Evolutionary conservation across 2,888 invertebrate genomes (phyloP), one percentile per base, ranked within the genome.

Genomic region (Hanleya hanleyi): DNA sequence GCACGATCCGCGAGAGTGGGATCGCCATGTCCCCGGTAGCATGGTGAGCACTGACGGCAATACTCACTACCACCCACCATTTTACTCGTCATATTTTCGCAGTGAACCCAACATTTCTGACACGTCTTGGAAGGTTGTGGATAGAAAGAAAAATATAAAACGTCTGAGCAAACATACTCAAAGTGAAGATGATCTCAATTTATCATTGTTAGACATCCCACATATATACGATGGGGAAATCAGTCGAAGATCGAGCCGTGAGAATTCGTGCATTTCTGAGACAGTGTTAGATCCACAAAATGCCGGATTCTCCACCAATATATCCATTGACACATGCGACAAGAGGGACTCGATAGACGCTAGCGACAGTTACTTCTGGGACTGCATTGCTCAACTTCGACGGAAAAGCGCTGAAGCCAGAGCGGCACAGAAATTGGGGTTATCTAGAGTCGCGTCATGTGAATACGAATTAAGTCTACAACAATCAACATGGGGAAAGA

Each of bases 101-200:
- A 64, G 64, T 37, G 64, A 64, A 29, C 64, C 64, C n/a, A 64
- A 64, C 26, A 64, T 64, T 37, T 15, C 36, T 35, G 64, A 64
- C 29, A n/a, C n/a, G n/a, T n/a, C n/a, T n/a, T n/a, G n/a, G n/a
- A n/a, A n/a, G n/a, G n/a, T n/a, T n/a, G n/a, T n/a, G n/a, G n/a
- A n/a, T n/a, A n/a, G n/a, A n/a, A n/a, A n/a, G n/a, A n/a, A n/a
- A n/a, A n/a, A n/a, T n/a, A n/a, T n/a, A n/a, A n/a, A n/a, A n/a
- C n/a, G n/a, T n/a, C n/a, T n/a, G n/a, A n/a, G n/a, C n/a, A 29
- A 29, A 2, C 12, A 4, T 22, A 22, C 4, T 15, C 22, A 57
- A 57, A 57, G 57, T 26, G 22, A 57, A 57, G 57, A 57, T 26
- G 57, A 26, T 4, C 32, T 57, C 15, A 57, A 57, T 57, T 29